Percentiles rank a stretch among this genome's conserved stretches.
These are phyloP conservation scores for Osmoderma eremita DNA, from an alignment of 2,888 invertebrate species.

Conservation along the genomic window DNA sequence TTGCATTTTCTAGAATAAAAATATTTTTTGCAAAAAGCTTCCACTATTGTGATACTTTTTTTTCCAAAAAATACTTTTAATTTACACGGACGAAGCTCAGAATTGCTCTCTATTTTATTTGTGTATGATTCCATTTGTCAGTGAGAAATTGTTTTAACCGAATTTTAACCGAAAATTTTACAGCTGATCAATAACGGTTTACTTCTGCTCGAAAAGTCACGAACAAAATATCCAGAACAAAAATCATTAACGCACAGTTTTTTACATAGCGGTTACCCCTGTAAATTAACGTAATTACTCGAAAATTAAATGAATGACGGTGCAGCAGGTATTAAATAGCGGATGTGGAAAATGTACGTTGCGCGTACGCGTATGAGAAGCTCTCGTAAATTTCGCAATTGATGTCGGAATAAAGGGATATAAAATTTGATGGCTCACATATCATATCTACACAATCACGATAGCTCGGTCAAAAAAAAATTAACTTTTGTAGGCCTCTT, in stretches of 20 bases:
- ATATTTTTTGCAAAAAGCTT: no score
- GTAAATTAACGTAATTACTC: slow-evolving; percentile 33
- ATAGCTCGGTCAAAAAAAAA: slow-evolving; percentile 6
- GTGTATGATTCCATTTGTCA: background rate
- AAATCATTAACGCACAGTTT: slow-evolving; percentile 30
- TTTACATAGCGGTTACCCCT: slow-evolving; percentile 8
- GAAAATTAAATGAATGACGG: slow-evolving; percentile 32
- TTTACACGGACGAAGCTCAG: no score
- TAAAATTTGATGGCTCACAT: slow-evolving; percentile 26
- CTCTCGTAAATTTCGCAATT: slow-evolving; percentile 32
- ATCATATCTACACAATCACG: slow-evolving; percentile 4
- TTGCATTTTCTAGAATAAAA: no score
- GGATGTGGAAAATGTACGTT: slow-evolving; percentile 21
- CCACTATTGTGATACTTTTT: no score
- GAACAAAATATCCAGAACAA: slow-evolving; percentile 15
- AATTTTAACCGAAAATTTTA: slow-evolving; percentile 6
- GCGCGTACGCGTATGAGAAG: slow-evolving; percentile 9
- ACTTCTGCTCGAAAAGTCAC: slow-evolving; percentile 8
- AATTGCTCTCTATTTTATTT: no score
- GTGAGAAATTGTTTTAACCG: slow-evolving; percentile 1
- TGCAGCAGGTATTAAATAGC: slow-evolving; percentile 11
- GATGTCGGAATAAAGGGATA: slow-evolving; percentile 32
- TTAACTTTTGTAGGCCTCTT: slow-evolving; percentile 7
- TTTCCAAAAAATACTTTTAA: no score
- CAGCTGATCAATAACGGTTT: slow-evolving; percentile 17